phyloP scores from a whole-genome alignment of 1,140 invertebrate genomes.

The Marisa cornuarietis region DNA sequence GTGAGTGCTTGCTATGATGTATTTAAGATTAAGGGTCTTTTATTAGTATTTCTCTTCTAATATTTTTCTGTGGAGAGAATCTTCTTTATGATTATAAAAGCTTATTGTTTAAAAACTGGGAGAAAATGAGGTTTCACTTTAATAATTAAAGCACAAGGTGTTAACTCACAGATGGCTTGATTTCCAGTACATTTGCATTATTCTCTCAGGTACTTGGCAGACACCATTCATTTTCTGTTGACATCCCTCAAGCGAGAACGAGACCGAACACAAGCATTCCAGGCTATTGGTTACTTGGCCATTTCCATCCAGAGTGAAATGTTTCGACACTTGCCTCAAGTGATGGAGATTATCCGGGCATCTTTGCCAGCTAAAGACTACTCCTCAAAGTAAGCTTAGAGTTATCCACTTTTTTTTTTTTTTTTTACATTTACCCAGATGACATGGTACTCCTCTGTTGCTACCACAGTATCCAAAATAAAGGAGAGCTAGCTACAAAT shows the following conservation, averaged over 20 bases:
- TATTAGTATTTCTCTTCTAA: neutral
- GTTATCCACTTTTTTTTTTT: no score
- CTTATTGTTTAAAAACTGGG: neutral
- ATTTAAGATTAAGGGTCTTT: neutral
- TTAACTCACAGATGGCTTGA: neutral
- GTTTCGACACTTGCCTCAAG: slow-evolving; percentile 80
- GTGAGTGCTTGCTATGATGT: slow-evolving; percentile 45
- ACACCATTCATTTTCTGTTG: slow-evolving; percentile 83
- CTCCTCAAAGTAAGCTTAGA: slow-evolving; percentile 49
- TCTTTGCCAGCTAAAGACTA: slow-evolving; percentile 80
- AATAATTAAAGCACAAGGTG: no score
- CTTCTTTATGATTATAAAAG: neutral
- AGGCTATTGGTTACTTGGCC: slow-evolving; percentile 88
- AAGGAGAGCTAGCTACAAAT: no score
- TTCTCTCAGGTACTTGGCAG: slow-evolving; percentile 75
- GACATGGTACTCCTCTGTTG: no score
- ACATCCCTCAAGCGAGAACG: slow-evolving; percentile 76
- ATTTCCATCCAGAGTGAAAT: slow-evolving; percentile 86
- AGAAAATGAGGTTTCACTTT: neutral
- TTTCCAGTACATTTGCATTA: neutral
- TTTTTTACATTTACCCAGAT: no score
- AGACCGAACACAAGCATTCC: slow-evolving; percentile 86
- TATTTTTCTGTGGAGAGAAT: neutral
- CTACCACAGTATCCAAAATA: no score
- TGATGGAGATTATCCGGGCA: slow-evolving; percentile 86